These are phyloP conservation scores for Pluvialis apricaria DNA, from an alignment of 2,113 vertebrate species.

Conservation along the genomic window DNA sequence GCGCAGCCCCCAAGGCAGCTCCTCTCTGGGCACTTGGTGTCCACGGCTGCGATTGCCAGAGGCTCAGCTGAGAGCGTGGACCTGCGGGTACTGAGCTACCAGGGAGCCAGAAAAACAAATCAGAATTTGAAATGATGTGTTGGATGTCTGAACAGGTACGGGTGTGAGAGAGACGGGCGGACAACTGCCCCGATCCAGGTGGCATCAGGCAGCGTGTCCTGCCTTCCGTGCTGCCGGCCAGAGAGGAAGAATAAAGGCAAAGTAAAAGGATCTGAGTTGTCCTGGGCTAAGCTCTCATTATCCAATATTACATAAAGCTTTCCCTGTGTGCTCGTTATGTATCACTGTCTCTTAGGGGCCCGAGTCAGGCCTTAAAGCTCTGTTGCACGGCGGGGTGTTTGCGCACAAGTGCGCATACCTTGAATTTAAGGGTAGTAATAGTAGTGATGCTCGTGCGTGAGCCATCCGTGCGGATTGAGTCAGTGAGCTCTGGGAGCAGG, in stretches of 20 bases:
- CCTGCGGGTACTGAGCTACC: background rate
- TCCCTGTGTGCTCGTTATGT: background rate
- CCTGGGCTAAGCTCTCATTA: background rate
- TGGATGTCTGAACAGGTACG: background rate
- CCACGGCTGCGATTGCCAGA: background rate
- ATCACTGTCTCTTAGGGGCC: background rate
- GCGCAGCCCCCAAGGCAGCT: background rate
- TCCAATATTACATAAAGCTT: background rate
- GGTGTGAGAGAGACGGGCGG: rapidly evolving
- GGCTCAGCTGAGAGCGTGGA: background rate
- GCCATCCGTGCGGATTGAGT: background rate
- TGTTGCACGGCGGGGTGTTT: background rate
- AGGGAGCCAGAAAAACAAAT: background rate
- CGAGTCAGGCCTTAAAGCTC: background rate
- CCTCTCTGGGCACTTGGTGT: background rate
- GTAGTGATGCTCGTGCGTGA: rapidly evolving
- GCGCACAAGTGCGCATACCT: rapidly evolving
- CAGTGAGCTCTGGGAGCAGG: background rate
- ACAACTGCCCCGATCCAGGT: background rate
- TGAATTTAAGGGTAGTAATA: background rate
- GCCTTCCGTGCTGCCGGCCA: background rate
- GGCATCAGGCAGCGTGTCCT: background rate
- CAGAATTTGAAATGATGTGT: background rate
- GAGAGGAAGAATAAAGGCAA: background rate
- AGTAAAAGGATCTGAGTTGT: background rate